These are phyloP conservation scores for Pangasius larnaudii DNA, from an alignment of 2,797 vertebrate genomes.

Conservation along the genomic window DNA sequence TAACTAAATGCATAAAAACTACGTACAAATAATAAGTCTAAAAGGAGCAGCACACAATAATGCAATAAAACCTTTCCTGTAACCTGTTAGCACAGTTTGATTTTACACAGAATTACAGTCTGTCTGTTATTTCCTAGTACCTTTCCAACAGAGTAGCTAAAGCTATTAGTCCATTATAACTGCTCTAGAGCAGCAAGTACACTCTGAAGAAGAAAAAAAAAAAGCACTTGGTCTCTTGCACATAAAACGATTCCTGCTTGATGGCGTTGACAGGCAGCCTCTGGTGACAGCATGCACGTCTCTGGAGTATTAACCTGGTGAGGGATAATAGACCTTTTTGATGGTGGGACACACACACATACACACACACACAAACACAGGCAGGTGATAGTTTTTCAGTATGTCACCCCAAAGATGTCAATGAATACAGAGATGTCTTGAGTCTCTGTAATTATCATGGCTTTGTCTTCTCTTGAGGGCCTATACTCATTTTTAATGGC, in stretches of 20 bases:
- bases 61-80: background rate
- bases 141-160: slow-evolving; percentile 69
- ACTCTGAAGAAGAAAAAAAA: slow-evolving; percentile 61
- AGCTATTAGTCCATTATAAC: slow-evolving; percentile 79
- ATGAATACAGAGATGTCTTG: background rate
- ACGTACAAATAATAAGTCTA: background rate
- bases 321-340: slow-evolving; percentile 38
- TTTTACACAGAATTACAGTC: slow-evolving; percentile 46
- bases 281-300: slow-evolving; percentile 55
- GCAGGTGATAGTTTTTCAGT: slow-evolving; percentile 15
- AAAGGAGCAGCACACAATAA: slow-evolving; percentile 3
- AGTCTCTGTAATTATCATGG: background rate
- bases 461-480: background rate
- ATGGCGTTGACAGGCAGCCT: slow-evolving; percentile 50
- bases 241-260: slow-evolving; percentile 60
- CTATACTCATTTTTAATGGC: background rate
- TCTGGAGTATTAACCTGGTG: slow-evolving; percentile 52
- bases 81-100: slow-evolving; percentile 36
- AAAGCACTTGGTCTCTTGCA: slow-evolving; percentile 63
- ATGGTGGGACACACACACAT: background rate
- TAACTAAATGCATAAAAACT: slow-evolving; percentile 9
- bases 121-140: slow-evolving; percentile 37
- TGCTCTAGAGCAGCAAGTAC: slow-evolving; percentile 56
- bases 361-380: background rate
- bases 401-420: background rate